Base-by-base conservation (phyloP, 1,140 invertebrate species). In the Tetragonula clypearis region DNA sequence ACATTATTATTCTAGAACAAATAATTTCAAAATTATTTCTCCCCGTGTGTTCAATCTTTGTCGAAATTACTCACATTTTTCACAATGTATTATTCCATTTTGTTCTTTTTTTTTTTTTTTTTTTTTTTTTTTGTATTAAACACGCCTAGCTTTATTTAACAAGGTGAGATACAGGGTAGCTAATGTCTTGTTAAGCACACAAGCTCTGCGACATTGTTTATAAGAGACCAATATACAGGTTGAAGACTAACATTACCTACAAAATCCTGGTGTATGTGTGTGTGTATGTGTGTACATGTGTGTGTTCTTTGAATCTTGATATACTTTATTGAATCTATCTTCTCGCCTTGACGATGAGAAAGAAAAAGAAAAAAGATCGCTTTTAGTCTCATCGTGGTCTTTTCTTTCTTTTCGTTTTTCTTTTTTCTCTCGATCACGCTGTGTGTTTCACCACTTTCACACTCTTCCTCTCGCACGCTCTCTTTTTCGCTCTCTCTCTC, bases 71-170 rank as follows among this genome's bases (percentile, higher is more conserved):
- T 76, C 21, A 21, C 35, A 35, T 60, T 56, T 58, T 35, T 58
- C 14, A 75, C 55, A 75, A 78, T 75, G 66, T 79, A 71, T 49
- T 83, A 2, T 84, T 82, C 73, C 81, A 4, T 15, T 41, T 23
- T 79, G 9, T 41, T 58, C 3, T 41, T 49, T 69, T 58, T 41
- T 83, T 65, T 23, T 35, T 53, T 77, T 75, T 76, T 30, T 49
- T 69, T 58, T 41, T 83, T 65, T 89, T 77, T 81, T 85, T 85
- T 86, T 93, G 88, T 94, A 94, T 93, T 95, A 95, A 94, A 95
- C 93, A 94, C 92, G 93, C 94, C 93, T 95, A 94, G 90, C 89
- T 94, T 94, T 94, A 94, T 94, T 94, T 91, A 94, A 91, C 92
- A 94, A 93, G 91, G 92, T 93, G 92, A 62, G 75, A 95, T 95